Evolutionary conservation across 2,113 vertebrate species (phyloP).

Genomic region (Picathartes gymnocephalus): DNA sequence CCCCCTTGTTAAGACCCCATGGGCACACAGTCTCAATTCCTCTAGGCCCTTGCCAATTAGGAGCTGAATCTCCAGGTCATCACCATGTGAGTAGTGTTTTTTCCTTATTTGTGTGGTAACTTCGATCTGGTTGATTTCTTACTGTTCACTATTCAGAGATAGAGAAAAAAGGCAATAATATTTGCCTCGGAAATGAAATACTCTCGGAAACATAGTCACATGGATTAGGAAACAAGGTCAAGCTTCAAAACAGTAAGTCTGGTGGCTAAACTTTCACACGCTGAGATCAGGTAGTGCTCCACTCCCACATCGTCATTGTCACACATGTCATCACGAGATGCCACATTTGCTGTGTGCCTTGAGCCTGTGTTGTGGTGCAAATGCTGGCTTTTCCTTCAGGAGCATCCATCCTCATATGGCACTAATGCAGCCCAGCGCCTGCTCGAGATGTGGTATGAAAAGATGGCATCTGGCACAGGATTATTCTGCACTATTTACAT

Average conservation of each 20-base stretch:
- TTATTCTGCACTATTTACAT: neutral
- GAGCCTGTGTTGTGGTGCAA: neutral
- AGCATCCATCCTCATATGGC: neutral
- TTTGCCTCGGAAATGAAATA: neutral
- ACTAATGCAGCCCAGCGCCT: neutral
- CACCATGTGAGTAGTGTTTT: neutral
- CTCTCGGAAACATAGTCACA: neutral
- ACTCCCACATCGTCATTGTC: fast-evolving
- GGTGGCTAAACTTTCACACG: neutral
- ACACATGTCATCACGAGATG: fast-evolving
- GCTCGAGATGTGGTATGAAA: neutral
- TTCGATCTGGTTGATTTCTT: neutral
- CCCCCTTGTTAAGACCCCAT: neutral
- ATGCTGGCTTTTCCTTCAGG: neutral
- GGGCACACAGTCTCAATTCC: neutral
- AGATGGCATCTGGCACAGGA: neutral
- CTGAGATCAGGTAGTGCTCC: fast-evolving
- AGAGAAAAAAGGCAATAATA: neutral
- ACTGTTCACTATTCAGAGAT: neutral
- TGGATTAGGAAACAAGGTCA: neutral
- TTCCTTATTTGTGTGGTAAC: neutral
- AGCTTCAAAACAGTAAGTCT: neutral
- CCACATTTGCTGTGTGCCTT: neutral
- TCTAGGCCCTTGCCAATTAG: neutral
- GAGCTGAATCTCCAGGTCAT: neutral